Evolutionary conservation across 1,140 invertebrate species (phyloP).

Genomic region (Drosophila hydei): DNA sequence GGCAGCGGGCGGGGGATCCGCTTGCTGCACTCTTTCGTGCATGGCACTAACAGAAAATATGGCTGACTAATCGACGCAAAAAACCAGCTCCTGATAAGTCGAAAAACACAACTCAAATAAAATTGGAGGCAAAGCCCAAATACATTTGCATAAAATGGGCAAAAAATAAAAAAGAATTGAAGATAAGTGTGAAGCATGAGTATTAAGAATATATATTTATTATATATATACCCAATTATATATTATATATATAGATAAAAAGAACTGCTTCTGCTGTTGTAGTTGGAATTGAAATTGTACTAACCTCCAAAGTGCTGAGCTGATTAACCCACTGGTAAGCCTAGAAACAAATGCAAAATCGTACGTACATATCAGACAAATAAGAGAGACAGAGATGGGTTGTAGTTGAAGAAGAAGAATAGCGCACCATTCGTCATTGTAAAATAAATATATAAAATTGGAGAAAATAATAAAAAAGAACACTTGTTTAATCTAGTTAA

Average conservation of each 20-base stretch:
- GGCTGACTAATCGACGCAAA: conserved; percentile 24
- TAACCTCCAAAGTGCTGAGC: conserved; percentile 57
- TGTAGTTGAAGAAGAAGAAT: conserved; percentile 8
- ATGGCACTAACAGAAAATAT: conserved; percentile 29
- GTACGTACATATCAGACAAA: conserved; percentile 27
- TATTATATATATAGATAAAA: conserved; percentile 1
- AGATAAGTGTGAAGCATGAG: neutral
- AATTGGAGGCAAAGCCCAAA: conserved; percentile 2
- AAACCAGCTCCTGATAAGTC: conserved; percentile 14
- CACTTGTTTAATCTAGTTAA: conserved; percentile 3
- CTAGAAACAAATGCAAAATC: conserved; percentile 56
- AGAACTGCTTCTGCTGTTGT: neutral
- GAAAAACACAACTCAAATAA: conserved; percentile 3
- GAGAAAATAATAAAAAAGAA: neutral
- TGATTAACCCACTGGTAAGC: conserved; percentile 63
- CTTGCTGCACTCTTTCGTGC: conserved; percentile 33
- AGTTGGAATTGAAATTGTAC: conserved; percentile 28
- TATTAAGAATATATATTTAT: neutral
- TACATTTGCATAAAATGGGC: neutral
- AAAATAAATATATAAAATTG: neutral
- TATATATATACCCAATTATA: neutral
- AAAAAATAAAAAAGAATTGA: neutral
- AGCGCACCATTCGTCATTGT: neutral
- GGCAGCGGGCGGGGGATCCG: neutral
- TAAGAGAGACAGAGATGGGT: conserved; percentile 14